Evolutionary conservation across 2,888 invertebrate species (phyloP).

Genomic region (Asteroscopus sphinx): DNA sequence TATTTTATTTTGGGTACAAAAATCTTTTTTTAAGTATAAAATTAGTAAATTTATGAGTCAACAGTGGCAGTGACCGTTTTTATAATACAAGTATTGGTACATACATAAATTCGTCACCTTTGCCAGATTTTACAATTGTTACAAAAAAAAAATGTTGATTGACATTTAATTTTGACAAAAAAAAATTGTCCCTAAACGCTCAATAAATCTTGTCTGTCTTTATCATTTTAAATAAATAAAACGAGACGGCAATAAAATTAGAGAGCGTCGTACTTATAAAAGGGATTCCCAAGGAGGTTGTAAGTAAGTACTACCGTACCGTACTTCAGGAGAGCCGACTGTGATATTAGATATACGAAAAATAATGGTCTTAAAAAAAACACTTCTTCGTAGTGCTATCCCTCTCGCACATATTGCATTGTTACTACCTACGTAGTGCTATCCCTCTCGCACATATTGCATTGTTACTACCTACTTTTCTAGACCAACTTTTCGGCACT

Average conservation of each 20-base stretch:
- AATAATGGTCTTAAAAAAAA: no score
- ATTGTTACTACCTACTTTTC: no score
- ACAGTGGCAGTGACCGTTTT: slow-evolving; percentile 43
- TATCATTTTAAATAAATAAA: slow-evolving; percentile 45
- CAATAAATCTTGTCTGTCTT: slow-evolving; percentile 39
- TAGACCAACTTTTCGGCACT: no score
- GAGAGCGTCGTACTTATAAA: slow-evolving; percentile 6
- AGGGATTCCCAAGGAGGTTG: no score
- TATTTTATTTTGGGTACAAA: slow-evolving; percentile 9
- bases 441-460: no score
- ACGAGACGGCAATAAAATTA: slow-evolving; percentile 41
- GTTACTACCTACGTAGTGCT: no score
- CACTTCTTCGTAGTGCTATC: no score
- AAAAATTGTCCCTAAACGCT: slow-evolving; percentile 5
- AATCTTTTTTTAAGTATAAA: slow-evolving; percentile 23
- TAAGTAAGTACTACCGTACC: no score
- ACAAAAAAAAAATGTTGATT: background rate
- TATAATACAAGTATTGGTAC: slow-evolving; percentile 26
- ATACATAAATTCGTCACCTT: slow-evolving; percentile 21
- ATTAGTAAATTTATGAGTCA: slow-evolving; percentile 31
- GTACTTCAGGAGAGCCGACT: no score
- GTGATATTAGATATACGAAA: no score
- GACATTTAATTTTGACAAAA: no score
- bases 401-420: no score
- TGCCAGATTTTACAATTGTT: slow-evolving; percentile 26